Percentiles rank a stretch among this genome's conserved stretches.
Conservation (phyloP, 1,140 invertebrate species). For the Mercenaria mercenaria region DNA sequence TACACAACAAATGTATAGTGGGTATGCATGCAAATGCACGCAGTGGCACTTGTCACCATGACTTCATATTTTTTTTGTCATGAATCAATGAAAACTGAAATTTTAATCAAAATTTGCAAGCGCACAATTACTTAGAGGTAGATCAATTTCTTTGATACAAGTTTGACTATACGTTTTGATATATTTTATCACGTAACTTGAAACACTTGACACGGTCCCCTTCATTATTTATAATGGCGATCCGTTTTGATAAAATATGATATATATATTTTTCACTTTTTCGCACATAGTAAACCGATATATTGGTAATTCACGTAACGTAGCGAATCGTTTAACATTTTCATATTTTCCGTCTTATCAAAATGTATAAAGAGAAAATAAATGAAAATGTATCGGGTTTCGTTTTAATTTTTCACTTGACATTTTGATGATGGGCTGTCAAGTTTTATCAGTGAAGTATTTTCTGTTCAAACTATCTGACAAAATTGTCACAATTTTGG, state of each 20-base stretch:
- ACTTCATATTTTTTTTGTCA: neutral
- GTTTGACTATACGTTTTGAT: neutral
- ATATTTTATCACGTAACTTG: neutral
- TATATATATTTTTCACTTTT: neutral
- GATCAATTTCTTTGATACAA: neutral
- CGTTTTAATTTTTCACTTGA: constrained; percentile 44
- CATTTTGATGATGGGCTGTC: constrained; percentile 29
- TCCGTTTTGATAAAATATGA: constrained; percentile 7
- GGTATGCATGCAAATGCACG: neutral
- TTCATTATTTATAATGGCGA: neutral
- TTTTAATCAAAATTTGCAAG: neutral
- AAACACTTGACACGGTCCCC: neutral
- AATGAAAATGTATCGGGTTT: constrained; percentile 42
- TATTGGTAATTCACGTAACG: constrained; percentile 2
- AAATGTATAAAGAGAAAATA: constrained; percentile 26
- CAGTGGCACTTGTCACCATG: neutral
- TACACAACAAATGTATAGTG: no score
- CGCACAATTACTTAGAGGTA: neutral
- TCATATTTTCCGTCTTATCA: constrained; percentile 13
- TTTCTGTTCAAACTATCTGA: neutral
- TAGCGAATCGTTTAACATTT: constrained; percentile 1
- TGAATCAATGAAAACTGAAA: neutral
- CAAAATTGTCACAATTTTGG: constrained; percentile 30
- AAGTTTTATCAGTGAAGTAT: neutral
- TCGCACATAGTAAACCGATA: neutral